Conservation (phyloP, 2,888 invertebrate species). For the Corythucha ciliata region DNA sequence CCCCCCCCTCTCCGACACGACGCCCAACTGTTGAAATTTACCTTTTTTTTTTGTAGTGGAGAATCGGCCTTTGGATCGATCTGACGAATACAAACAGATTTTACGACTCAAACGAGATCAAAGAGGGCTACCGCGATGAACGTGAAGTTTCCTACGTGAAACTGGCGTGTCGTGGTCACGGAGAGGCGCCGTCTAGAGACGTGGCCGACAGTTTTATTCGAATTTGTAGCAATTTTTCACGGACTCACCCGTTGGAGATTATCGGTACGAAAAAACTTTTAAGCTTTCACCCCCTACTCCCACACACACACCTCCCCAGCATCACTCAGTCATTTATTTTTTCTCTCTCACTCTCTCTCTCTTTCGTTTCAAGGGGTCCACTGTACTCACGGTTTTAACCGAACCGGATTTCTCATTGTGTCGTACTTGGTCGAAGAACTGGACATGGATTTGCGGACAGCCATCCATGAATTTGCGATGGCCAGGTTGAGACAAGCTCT, state of each 20-base stretch:
- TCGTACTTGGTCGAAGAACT: slow-evolving; percentile 80
- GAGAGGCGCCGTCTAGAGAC: slow-evolving; percentile 78
- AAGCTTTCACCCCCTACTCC: too few species aligned
- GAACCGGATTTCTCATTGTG: slow-evolving; percentile 90
- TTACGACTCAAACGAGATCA: slow-evolving; percentile 70
- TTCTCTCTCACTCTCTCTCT: not conserved
- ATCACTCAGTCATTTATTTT: too few species aligned
- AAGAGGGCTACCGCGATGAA: slow-evolving; percentile 44
- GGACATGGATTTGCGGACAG: slow-evolving; percentile 76
- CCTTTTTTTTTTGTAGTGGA: slow-evolving; percentile 50
- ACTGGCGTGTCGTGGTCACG: slow-evolving; percentile 81
- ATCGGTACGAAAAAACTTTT: slow-evolving; percentile 51
- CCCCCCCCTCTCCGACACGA: not conserved
- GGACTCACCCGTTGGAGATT: slow-evolving; percentile 64
- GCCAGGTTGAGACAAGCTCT: slow-evolving; percentile 48
- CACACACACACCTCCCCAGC: too few species aligned
- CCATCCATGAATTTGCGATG: slow-evolving; percentile 64
- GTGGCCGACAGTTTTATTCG: slow-evolving; percentile 77
- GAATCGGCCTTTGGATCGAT: slow-evolving; percentile 92
- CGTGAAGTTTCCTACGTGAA: slow-evolving; percentile 77
- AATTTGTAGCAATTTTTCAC: slow-evolving; percentile 67
- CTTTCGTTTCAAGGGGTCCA: slow-evolving; percentile 56
- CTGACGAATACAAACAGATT: slow-evolving; percentile 91
- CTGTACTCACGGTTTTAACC: slow-evolving; percentile 97
- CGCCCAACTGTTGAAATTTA: slow-evolving; percentile 19